Evolutionary conservation across 1,140 invertebrate genomes (phyloP), one percentile per base, ranked within the genome.

Genomic region (Pseudoatta argentina): DNA sequence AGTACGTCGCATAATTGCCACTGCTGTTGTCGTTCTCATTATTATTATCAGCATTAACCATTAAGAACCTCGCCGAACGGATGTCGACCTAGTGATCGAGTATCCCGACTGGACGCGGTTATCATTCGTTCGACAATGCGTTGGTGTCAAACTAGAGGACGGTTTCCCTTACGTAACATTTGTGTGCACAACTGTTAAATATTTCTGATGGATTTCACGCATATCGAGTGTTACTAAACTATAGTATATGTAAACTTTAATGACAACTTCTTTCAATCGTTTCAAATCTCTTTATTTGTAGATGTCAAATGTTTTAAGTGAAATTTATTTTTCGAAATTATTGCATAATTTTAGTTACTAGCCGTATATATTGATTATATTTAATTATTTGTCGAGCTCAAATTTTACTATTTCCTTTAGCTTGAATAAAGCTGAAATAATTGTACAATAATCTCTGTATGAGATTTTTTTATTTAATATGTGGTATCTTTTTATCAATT

Each of bases 11-110:
- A 51, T 86, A 81, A 89, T 83, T 82, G 21, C 39, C 27, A 81
- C 24, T 30, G 59, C 73, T 51, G 78, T 67, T 73, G 83, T 82
- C 79, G 64, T 82, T 73, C 83, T 85, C 75, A 85, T 89, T 75
- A 82, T 85, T 69, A 83, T 79, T 86, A 82, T 82, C 72, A 53
- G 14, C 77, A 55, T 81, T 91, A 86, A 53, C 78, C 71, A 67
- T 83, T 71, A 75, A 21, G 71, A 87, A 89, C 90, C 92, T 92
- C 92, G 71, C 48, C 64, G 88, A 89, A 78, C 83, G 78, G 78
- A 87, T 91, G 69, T 88, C 78, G 63, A 88, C 79, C 85, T 21
- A 57, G 77, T 61, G 79, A 24, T 57, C 85, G 24, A 81, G 57
- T 30, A 72, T 69, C 61, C 39, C 48, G 24, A 18, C 72, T 66